These are phyloP conservation scores for Balaenoptera acutorostrata DNA, from an alignment of 2,113 vertebrate genomes.

Conservation along the genomic window DNA sequence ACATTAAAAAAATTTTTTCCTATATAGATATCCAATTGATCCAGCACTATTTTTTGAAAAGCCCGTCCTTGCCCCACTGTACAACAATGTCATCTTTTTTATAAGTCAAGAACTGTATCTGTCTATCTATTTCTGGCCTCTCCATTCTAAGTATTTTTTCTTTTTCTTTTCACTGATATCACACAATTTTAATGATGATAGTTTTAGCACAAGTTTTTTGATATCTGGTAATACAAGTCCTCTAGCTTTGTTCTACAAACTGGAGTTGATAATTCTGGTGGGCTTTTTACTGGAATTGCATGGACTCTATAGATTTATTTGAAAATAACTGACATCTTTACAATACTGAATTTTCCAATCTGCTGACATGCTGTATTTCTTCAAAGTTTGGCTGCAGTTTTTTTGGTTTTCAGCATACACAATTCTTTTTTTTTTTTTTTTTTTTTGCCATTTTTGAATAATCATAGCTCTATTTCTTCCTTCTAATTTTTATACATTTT, in stretches of 20 bases:
- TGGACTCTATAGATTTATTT: not conserved
- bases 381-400: not conserved
- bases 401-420: not conserved
- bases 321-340: not conserved
- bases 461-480: not conserved
- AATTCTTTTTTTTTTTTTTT: not conserved
- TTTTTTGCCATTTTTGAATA: not conserved
- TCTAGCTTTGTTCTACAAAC: not conserved
- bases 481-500: not conserved
- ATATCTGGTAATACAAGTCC: not conserved
- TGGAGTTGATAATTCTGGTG: not conserved
- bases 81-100: not conserved
- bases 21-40: accelerated
- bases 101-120: not conserved
- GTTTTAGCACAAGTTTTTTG: not conserved
- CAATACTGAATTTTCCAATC: not conserved
- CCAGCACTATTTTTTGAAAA: not conserved
- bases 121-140: not conserved
- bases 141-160: not conserved
- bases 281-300: not conserved
- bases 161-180: not conserved
- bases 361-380: not conserved
- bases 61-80: not conserved
- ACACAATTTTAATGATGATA: not conserved
- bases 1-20: not conserved